Evolutionary conservation across 2,113 vertebrate genomes (phyloP).

Genomic region (Furnarius figulus): DNA sequence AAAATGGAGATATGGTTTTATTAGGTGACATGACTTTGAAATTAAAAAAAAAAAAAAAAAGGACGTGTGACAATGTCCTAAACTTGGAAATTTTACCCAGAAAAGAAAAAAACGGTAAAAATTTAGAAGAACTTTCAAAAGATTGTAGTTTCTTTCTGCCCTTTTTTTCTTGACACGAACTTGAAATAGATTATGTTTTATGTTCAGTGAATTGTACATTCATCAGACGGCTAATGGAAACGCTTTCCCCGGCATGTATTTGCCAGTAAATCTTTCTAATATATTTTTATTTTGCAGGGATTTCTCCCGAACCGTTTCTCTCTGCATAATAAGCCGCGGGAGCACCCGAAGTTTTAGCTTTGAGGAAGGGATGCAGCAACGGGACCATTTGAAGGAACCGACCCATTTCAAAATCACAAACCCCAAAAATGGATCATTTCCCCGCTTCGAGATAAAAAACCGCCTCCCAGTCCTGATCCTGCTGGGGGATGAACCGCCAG

Average conservation of each 20-base stretch:
- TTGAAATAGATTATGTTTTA: neutral
- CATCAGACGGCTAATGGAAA: neutral
- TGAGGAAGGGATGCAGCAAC: neutral
- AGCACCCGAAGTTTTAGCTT: neutral
- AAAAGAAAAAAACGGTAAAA: neutral
- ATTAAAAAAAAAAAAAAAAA: neutral
- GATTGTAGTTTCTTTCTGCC: neutral
- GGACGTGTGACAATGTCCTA: neutral
- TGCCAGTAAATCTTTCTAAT: neutral
- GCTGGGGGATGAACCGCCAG: neutral
- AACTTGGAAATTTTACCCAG: neutral
- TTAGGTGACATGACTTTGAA: neutral
- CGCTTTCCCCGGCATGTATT: accelerated
- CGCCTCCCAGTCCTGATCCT: accelerated
- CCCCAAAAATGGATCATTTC: neutral
- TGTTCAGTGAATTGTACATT: neutral
- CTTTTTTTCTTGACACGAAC: neutral
- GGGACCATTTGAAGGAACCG: neutral
- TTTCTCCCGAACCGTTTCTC: neutral
- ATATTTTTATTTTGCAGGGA: neutral
- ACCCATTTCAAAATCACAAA: neutral
- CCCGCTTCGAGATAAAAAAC: accelerated
- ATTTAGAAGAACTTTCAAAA: neutral
- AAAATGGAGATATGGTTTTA: neutral
- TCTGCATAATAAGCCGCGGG: neutral